Evolutionary conservation across 2,113 vertebrate genomes (phyloP), one percentile per base, ranked within the genome.

Genomic region (Synodontis membranacea): DNA sequence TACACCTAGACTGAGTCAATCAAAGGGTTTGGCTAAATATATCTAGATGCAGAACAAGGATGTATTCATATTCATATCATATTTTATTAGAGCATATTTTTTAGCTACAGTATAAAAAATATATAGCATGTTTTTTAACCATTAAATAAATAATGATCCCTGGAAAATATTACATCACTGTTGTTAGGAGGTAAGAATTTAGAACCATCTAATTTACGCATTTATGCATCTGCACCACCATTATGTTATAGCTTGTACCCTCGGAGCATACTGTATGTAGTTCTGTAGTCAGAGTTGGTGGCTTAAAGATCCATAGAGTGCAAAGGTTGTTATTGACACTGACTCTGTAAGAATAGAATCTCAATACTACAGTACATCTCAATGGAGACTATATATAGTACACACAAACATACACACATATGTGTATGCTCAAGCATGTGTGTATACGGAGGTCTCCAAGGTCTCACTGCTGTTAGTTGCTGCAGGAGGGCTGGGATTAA

Each of bases 401-500:
- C 37, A 72, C 70, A 70, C 68, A 68, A 12, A 48, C 72, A 17
- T n/a, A n/a, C n/a, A n/a, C n/a, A n/a, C n/a, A n/a, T 86, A 44
- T 86, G 54, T 56, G 28, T 86, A 44, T n/a, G 39, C 80, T 76
- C 79, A 56, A 56, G 46, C 62, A 31, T 6, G 37, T 80, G 81
- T 86, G 83, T 68, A 62, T 87, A 72, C 82, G 86, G 48, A 60
- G 37, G 80, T 76, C 76, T 87, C 62, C 64, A 31, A 66, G 68
- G 50, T 88, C 39, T 79, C 31, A 68, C 58, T 82, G 82, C 82
- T 82, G 88, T 84, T 84, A 84, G 75, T 83, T 74, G 86, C 83
- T 84, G 86, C 58, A 88, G 85, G 88, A 84, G 82, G 82, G 68
- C 56, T 83, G 23, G 83, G 88, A 90, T 89, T 89, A 86, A 89